phyloP scores from a whole-genome alignment of 2,888 invertebrate genomes.

The Dynastes maya region DNA sequence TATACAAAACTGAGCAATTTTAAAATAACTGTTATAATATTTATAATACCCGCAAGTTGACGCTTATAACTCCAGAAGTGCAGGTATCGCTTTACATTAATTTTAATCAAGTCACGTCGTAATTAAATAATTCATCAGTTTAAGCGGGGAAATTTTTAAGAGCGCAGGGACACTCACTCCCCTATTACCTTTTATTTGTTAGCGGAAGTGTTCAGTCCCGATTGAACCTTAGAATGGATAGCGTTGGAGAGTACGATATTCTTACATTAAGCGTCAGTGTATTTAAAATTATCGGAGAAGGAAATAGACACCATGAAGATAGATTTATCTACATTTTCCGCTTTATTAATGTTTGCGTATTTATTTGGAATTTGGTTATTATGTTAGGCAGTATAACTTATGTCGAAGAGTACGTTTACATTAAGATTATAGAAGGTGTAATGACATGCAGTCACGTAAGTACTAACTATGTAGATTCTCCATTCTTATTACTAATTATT shows the following conservation, averaged over 20 bases:
- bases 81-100: no score
- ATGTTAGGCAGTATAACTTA: background rate
- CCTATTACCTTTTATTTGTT: no score
- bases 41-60: no score
- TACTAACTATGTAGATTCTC: background rate
- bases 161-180: no score
- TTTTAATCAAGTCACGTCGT: no score
- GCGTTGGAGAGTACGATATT: background rate
- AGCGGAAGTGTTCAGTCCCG: background rate
- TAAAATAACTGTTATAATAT: no score
- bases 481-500: background rate
- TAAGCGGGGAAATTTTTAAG: no score
- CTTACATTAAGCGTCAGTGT: background rate
- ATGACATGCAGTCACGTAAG: constrained; percentile 1
- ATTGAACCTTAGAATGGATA: background rate
- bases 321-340: constrained; percentile 6
- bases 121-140: no score
- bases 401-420: background rate
- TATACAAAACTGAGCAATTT: no score
- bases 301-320: background rate
- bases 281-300: background rate
- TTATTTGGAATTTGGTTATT: constrained; percentile 12
- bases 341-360: constrained; percentile 13
- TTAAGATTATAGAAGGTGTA: constrained; percentile 1
- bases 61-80: no score